Evolutionary conservation across 2,113 vertebrate species (phyloP).

Genomic region (Macroglossus sobrinus): DNA sequence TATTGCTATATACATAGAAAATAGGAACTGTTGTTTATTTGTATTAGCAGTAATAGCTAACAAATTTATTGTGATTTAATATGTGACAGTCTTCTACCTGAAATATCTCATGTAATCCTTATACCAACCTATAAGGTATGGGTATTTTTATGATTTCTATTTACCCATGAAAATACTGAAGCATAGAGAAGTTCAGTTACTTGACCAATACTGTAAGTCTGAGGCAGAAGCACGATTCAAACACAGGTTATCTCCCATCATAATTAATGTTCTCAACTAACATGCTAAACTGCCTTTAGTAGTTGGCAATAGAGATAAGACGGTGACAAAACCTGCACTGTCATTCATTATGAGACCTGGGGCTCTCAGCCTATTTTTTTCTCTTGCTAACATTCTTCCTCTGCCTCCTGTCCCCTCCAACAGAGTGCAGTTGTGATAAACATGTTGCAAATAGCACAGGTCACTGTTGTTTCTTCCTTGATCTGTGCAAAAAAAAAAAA

Average conservation of each 20-base stretch:
- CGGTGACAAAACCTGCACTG: not conserved
- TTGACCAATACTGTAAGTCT: not conserved
- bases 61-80: not conserved
- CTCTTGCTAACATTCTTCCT: not conserved
- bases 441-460: not conserved
- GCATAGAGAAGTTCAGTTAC: not conserved
- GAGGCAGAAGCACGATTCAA: not conserved
- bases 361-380: constrained; percentile 11
- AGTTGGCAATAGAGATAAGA: not conserved
- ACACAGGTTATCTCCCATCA: not conserved
- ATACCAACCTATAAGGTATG: not conserved
- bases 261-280: not conserved
- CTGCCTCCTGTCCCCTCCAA: not conserved
- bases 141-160: not conserved
- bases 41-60: not conserved
- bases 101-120: not conserved
- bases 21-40: not conserved
- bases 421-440: not conserved
- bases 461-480: not conserved
- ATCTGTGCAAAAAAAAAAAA: not conserved
- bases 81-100: not conserved
- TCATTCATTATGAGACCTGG: not conserved
- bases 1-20: not conserved
- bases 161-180: not conserved
- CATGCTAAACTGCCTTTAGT: not conserved